A percentile compares a stretch with the other conserved stretches of the same genome.
Conservation (phyloP, 2,797 vertebrate genomes). For the Eleutherodactylus coqui region DNA sequence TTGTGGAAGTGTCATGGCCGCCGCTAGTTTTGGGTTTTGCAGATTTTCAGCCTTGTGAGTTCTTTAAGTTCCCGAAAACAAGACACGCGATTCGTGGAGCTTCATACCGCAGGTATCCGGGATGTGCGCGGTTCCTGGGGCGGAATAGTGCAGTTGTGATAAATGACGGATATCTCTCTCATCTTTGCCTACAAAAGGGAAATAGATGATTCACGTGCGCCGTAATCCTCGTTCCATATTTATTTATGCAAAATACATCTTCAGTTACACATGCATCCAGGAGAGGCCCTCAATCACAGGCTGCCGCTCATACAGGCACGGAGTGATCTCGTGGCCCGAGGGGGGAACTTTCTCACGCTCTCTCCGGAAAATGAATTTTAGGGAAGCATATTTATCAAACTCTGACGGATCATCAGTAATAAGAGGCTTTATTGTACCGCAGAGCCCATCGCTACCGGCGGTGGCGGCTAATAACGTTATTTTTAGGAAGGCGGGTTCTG, state of each 20-base stretch:
- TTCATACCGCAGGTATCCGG: background rate
- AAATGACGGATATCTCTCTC: constrained; percentile 25
- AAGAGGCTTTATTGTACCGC: constrained; percentile 24
- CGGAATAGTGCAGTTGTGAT: constrained; percentile 25
- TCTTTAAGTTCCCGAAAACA: background rate
- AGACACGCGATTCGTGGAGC: background rate
- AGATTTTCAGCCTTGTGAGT: background rate
- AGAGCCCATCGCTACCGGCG: background rate
- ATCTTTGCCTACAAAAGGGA: constrained; percentile 26
- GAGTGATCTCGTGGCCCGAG: constrained; percentile 52
- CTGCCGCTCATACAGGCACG: constrained; percentile 14
- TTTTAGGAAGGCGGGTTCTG: background rate
- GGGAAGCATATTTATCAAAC: constrained; percentile 42
- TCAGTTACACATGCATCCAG: constrained; percentile 28
- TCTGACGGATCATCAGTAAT: constrained; percentile 32
- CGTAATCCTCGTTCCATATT: constrained; percentile 47
- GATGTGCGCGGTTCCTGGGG: background rate
- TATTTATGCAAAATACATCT: constrained; percentile 60
- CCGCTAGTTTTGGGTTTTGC: background rate
- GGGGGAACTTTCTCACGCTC: constrained; percentile 21
- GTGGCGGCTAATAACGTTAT: background rate
- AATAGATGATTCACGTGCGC: constrained; percentile 24
- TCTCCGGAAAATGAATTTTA: constrained; percentile 32
- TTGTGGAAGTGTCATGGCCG: background rate
- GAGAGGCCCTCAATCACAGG: constrained; percentile 49